A percentile compares a stretch with the other conserved stretches of the same genome.
phyloP scores from a whole-genome alignment of 2,888 invertebrate species.

The Lepetodrilus schrolli region DNA sequence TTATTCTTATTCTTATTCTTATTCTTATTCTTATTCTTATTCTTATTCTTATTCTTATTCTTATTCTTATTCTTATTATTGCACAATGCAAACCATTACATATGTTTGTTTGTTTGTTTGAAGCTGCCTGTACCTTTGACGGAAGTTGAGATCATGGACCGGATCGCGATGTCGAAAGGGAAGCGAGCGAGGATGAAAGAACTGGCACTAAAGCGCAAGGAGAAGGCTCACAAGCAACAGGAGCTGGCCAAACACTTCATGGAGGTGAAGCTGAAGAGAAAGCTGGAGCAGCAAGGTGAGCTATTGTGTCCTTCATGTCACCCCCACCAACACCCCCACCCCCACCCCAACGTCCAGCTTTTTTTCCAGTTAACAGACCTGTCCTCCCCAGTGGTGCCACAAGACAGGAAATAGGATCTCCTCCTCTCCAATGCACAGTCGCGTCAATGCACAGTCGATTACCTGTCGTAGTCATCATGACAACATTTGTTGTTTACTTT shows the following conservation, averaged over 20 bases:
- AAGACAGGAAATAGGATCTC: too few species aligned
- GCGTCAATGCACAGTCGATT: too few species aligned
- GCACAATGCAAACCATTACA: not conserved
- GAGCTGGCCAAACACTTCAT: constrained; percentile 70
- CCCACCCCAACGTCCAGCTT: too few species aligned
- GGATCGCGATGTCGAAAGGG: constrained; percentile 76
- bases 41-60: too few species aligned
- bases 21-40: too few species aligned
- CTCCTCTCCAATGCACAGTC: too few species aligned
- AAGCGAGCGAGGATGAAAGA: constrained; percentile 63
- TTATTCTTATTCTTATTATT: not conserved
- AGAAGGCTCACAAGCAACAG: constrained; percentile 57
- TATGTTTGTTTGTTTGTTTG: not conserved
- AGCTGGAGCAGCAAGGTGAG: constrained; percentile 73
- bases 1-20: too few species aligned
- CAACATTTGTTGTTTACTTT: too few species aligned
- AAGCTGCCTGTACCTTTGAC: constrained; percentile 80
- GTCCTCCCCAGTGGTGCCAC: too few species aligned
- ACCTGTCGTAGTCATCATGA: too few species aligned
- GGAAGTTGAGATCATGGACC: constrained; percentile 87
- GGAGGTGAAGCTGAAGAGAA: constrained; percentile 70
- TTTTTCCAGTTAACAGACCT: too few species aligned
- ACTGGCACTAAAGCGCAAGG: constrained; percentile 58
- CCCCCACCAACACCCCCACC: too few species aligned
- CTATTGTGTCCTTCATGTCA: not conserved